Evolutionary conservation across 2,113 vertebrate species (phyloP), one percentile per base, ranked within the genome.

Genomic region (Felis chaus): DNA sequence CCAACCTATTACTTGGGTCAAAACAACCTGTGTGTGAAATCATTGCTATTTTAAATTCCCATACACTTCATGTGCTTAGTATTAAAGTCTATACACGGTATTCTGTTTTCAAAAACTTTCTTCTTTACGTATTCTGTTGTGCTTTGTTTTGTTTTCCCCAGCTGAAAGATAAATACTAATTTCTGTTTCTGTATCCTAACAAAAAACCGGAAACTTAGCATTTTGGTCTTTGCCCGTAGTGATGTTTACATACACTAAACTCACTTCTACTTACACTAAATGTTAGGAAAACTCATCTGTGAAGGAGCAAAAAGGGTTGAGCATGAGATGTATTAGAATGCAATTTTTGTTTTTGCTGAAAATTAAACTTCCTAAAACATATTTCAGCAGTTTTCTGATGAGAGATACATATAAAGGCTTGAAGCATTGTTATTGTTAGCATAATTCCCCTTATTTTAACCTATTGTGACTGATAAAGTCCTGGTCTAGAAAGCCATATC

Each of bases 311-410:
- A 79, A 61, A 45, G 3, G 48, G 57, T 84, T 27, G 45, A 73
- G 27, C 27, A 13, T 73, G 61, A 31, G 39, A 69, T 85, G 78
- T 53, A 55, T 96, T 79, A 92, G 74, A 63, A 61, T 41, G 29
- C 74, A 78, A 16, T 27, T 83, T 92, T 86, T 76, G 86, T 68
- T 96, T 97, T 87, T 90, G 78, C 66, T 96, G 71, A 92, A 95
- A 94, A 94, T 76, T 97, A 95, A 89, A 96, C 90, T 96, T 88
- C 68, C 65, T 85, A 73, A 93, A 91, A 84, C 45, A 2, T 74
- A 81, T 69, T 61, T 97, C 92, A 94, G 80, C 48, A 88, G 53
- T 97, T 97, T 96, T 97, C 39, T 93, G 80, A 82, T 95, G 91
- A 95, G 53, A 66, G 21, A 41, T 63, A 25, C 1, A 71, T 84